Base-by-base conservation (phyloP, 1,140 invertebrate genomes). In the Antheraea pernyi region DNA sequence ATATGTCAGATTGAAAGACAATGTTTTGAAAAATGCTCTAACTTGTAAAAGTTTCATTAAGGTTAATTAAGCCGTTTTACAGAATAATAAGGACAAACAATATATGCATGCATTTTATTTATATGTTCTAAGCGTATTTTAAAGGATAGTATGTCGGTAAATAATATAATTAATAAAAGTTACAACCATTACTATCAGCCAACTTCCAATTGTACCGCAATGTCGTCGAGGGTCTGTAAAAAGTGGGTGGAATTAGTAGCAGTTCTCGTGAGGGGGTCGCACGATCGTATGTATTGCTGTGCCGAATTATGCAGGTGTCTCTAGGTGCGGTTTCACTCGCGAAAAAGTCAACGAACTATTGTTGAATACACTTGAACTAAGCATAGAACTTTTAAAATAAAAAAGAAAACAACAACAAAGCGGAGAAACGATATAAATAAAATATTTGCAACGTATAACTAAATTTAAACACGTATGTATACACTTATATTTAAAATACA, bases 171-270 rank as follows among this genome's bases (percentile, higher is more conserved):
- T 16, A 53, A 59, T n/a, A 37, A 63, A 63, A 63, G 37, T 63
- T 11, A 36, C 11, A 63, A 16, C 61, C 61, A 7, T 10, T 30
- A 37, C 64, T 81, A 81, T 75, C 76, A 81, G 78, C 76, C 84
- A 78, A 76, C 78, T 81, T 82, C 72, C 73, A 80, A 86, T 86
- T 83, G 84, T 86, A 77, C 80, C 86, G 82, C 77, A 86, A 84
- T 84, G 85, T 79, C 77, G 77, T 76, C 61, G 79, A 85, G 83
- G 83, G 82, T 83, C 75, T 82, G 77, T 83, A 84, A 87, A 86
- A 89, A 87, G 82, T 81, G 81, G 79, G 81, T 83, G 79, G 81
- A 87, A 87, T 87, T 84, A 88, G 84, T 68, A 84, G 71, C 71
- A 79, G 79, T 75, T 80, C 76, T 75, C 67, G 72, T 72, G 67